Percentiles rank a stretch among this genome's conserved stretches.
These are phyloP conservation scores for Bolinopsis microptera DNA, from an alignment of 37 sponge, comb jelly and placozoan species.

Conservation along the genomic window DNA sequence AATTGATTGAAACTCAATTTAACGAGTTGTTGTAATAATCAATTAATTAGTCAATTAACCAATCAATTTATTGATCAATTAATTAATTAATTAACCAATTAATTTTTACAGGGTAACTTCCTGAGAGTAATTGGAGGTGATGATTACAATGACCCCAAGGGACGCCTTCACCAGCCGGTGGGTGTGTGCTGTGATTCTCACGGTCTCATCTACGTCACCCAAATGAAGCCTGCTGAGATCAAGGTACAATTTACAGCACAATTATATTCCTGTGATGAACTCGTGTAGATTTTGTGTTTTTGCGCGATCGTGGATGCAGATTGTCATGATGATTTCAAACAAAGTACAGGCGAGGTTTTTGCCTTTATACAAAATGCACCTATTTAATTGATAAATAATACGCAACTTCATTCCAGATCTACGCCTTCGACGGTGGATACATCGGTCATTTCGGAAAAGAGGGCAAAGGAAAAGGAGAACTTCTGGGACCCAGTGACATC, in stretches of 20 bases:
- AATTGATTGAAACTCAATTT: no score
- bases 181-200: slow-evolving; percentile 40
- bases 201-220: slow-evolving; percentile 66
- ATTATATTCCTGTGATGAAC: no score
- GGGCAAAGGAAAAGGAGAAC: slow-evolving; percentile 59
- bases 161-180: slow-evolving; percentile 48
- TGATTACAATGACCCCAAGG: slow-evolving; percentile 1
- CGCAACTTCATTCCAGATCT: slow-evolving; percentile 47
- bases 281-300: no score
- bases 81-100: no score
- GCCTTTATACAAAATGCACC: no score
- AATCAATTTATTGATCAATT: no score
- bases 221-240: slow-evolving; percentile 41
- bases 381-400: no score
- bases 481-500: slow-evolving; percentile 60
- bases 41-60: no score
- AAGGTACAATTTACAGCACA: slow-evolving; percentile 53
- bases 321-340: no score
- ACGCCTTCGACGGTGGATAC: slow-evolving; percentile 57
- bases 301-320: no score
- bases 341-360: no score
- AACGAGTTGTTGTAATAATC: no score
- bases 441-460: slow-evolving; percentile 17
- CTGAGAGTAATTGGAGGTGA: slow-evolving; percentile 57
- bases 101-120: slow-evolving; percentile 50